Percentiles rank a stretch among this genome's conserved stretches.
These are phyloP conservation scores for Falco novaeseelandiae DNA, from an alignment of 2,797 vertebrate species.

Conservation along the genomic window DNA sequence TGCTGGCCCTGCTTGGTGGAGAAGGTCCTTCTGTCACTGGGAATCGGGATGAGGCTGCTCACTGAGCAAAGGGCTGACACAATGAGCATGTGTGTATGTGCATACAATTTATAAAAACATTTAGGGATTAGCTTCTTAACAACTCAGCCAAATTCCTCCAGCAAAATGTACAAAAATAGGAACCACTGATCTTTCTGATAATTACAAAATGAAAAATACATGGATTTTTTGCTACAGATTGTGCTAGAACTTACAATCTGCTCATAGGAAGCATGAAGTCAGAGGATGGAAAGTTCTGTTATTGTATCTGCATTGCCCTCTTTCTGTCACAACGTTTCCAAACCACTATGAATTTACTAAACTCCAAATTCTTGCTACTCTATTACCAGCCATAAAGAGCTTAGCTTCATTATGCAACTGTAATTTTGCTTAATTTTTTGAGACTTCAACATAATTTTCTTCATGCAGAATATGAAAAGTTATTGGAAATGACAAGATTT, in stretches of 20 bases:
- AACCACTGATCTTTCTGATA: neutral
- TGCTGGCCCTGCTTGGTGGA: neutral
- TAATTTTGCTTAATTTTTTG: slow-evolving; percentile 17
- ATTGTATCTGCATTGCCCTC: slow-evolving; percentile 53
- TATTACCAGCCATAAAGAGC: slow-evolving; percentile 28
- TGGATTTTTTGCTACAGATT: slow-evolving; percentile 10
- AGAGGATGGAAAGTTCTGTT: slow-evolving; percentile 30
- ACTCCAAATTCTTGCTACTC: slow-evolving; percentile 1
- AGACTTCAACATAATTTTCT: slow-evolving; percentile 42
- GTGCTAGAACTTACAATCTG: slow-evolving; percentile 42
- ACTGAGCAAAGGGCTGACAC: neutral
- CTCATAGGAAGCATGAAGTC: slow-evolving; percentile 11
- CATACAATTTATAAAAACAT: accelerated
- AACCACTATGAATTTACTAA: slow-evolving; percentile 24
- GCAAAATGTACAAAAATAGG: neutral
- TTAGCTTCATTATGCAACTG: slow-evolving; percentile 35
- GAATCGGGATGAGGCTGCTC: neutral
- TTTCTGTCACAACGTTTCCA: slow-evolving; percentile 53
- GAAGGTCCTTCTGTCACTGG: neutral
- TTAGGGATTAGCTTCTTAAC: neutral
- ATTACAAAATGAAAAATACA: slow-evolving; percentile 22
- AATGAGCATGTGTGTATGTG: accelerated
- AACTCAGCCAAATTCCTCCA: neutral
- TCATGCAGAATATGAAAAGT: neutral
- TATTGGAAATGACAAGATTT: slow-evolving; percentile 41